A percentile compares a stretch with the other conserved stretches of the same genome.
These are phyloP conservation scores for Fulica atra DNA, from an alignment of 2,113 vertebrate genomes.

Conservation along the genomic window DNA sequence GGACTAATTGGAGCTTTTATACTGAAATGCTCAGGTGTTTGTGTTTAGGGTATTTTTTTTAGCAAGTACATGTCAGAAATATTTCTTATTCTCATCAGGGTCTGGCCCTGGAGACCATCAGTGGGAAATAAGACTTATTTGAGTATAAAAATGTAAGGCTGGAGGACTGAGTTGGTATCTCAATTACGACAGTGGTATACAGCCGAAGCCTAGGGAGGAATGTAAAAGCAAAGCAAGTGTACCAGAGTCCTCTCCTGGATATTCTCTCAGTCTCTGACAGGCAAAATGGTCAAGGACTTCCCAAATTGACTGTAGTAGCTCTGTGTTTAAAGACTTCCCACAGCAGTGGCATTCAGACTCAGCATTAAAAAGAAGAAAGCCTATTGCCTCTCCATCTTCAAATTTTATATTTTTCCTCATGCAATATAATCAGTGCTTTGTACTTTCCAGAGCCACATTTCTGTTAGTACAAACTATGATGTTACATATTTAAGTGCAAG, in stretches of 20 bases:
- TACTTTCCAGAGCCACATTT: not conserved
- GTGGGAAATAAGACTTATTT: not conserved
- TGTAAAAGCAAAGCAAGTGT: not conserved
- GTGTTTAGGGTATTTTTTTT: not conserved
- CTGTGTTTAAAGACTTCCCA: not conserved
- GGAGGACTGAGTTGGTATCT: not conserved
- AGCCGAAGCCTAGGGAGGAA: not conserved
- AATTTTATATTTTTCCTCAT: not conserved
- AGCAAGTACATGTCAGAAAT: not conserved
- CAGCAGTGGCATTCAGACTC: not conserved
- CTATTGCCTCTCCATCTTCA: not conserved
- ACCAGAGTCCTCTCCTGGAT: not conserved
- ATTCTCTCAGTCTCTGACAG: not conserved
- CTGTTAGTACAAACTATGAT: not conserved
- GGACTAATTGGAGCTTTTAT: not conserved
- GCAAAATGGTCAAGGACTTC: not conserved
- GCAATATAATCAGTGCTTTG: not conserved
- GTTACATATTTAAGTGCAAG: not conserved
- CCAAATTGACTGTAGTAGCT: not conserved
- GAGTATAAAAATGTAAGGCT: not conserved
- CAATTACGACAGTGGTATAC: not conserved
- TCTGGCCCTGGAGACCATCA: not conserved
- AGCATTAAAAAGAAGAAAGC: not conserved
- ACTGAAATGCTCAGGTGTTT: not conserved
- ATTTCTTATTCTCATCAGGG: not conserved